Base-by-base conservation (phyloP, 2,888 invertebrate species). In the Pseudococcus jackbeardsleyi region DNA sequence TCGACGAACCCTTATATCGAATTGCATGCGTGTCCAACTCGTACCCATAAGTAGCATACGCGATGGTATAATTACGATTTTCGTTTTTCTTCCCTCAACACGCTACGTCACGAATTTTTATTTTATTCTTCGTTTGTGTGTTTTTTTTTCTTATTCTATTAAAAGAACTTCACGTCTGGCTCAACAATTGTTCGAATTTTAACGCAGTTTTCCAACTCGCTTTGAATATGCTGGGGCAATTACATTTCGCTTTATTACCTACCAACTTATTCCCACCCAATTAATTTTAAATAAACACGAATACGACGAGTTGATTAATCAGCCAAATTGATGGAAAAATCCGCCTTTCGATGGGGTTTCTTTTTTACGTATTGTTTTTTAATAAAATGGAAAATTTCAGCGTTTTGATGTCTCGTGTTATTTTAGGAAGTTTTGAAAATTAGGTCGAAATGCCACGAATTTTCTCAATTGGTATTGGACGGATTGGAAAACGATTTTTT, bases 151-250 rank as follows among this genome's bases (percentile, higher is more conserved):
- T 15, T 72, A 33, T 72, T 72, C 72, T 72, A 72, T 72, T 39
- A 33, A 72, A 72, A 72, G 72, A 72, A 72, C 33, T 33, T 26
- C 33, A 72, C 17, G 72, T 72, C 72, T 72, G 72, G 72, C 72
- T 72, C 72, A 72, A 72, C 72, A 72, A 72, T 72, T 72, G 72
- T 72, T 72, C 17, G 33, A 33, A 72, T 72, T 72, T 72, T 72
- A 33, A 72, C 33, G 72, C 64, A 72, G 12, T 72, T 39, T 72
- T 72, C 19, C 15, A 33, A n/a, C 72, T 33, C 33, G 26, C 15
- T 72, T 72, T 72, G 33, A 33, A 33, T 72, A 33, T 15, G 33
- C 7, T 72, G 17, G n/a, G 15, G n/a, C 15, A 33, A 33, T 33
- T 72, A 17, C 72, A 33, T 12, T 68, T n/a, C 54, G 54, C n/a